Base-by-base conservation (phyloP, 2,113 vertebrate genomes). In the Siniperca chuatsi region DNA sequence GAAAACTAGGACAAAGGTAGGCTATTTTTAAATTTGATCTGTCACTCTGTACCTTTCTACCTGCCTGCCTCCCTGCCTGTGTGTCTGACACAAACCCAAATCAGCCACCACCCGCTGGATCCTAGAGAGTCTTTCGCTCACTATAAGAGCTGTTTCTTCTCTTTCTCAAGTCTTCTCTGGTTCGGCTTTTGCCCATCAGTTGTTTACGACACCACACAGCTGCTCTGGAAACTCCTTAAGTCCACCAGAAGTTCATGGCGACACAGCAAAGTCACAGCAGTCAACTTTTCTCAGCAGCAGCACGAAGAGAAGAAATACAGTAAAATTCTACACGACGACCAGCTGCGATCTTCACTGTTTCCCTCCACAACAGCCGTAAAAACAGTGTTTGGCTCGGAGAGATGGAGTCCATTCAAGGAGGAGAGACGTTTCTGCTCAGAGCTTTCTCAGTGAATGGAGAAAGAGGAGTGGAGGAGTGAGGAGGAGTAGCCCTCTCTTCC, bases 401-500 rank as follows among this genome's bases (percentile, higher is more conserved):
- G 86, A 87, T 74, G 78, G 73, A 82, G 84, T 91, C 85, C 91
- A 91, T 86, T 88, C 71, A 92, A 33, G 57, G 66, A 86, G 81
- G 61, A 86, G 65, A 85, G 48, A 78, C 64, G 78, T 25, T 68
- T 87, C 73, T 75, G 89, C 87, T 89, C 75, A 55, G 69, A 85
- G 84, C 67, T 68, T 78, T 83, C 85, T 86, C 89, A 87, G 84
- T 93, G 93, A 94, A 94, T 93, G 93, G 89, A 94, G 86, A 64
- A 57, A 82, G 86, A 87, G 76, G 89, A 92, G 90, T 83, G 87
- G 82, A 92, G 84, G 84, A 78, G 81, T 87, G 87, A 91, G 79
- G 95, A 96, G 96, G 95, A 93, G 95, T 94, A 95, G 89, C 93
- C 95, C 94, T 92, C 91, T 94, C 94, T 94, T 96, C 94, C 96